Evolutionary conservation across 2,797 vertebrate genomes (phyloP), one percentile per base, ranked within the genome.

Genomic region (Orientallactaga sibirica): DNA sequence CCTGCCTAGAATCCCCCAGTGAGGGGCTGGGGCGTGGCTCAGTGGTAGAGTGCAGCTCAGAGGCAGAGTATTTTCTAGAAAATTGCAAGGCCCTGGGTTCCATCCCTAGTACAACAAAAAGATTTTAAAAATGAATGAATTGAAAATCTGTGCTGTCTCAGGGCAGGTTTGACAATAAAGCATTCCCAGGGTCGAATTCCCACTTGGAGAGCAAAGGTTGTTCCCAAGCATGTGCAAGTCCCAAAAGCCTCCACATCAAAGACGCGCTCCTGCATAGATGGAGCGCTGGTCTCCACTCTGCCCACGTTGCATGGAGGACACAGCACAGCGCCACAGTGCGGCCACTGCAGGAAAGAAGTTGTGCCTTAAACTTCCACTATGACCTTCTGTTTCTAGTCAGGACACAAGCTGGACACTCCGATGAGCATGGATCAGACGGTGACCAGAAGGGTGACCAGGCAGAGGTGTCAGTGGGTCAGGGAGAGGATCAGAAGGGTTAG

Each of bases 401-500:
- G 48, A 22, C 12, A 33, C 22, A 4, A 43, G 43, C 16, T 41
- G 78, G 73, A 58, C 1, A 4, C 55, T 14, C 22, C 1, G 29
- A 22, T 33, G 11, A 0, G 0, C 18, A 9, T 14, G 20, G 19
- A 14, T 18, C 85, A 9, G 7, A 33, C 7, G 14, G 62, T 15
- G 67, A 62, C 24, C 2, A 0, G 0, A 1, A 0, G 7, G 9
- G n/a, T 2, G 18, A 19, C 71, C 0, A 6, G 52, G 14, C 0
- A 1, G 20, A 9, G 37, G 22, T 20, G 7, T 77, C 19, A 7
- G 25, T 15, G 7, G 24, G 25, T 29, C 66, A 12, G 12, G 25
- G 37, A n/a, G 5, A 15, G 12, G 18, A 15, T 18, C 11, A 0
- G 4, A 41, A 16, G 29, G 20, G 12, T 4, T 3, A 48, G 70